Percentiles rank a stretch among this genome's conserved stretches.
These are phyloP conservation scores for Calephelis virginiensis DNA, from an alignment of 1,140 invertebrate species.

Conservation along the genomic window DNA sequence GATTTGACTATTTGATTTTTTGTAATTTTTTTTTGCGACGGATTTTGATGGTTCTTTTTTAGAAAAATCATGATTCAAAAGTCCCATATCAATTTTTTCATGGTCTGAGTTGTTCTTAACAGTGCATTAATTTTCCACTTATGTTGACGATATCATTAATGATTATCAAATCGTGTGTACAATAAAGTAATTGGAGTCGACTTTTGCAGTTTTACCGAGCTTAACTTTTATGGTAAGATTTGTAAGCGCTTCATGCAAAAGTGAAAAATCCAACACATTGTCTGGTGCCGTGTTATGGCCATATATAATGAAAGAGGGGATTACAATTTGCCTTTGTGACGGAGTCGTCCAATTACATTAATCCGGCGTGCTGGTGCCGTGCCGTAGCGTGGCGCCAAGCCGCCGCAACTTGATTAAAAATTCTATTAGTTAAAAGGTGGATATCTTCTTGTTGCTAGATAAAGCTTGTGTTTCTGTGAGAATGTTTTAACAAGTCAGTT, in stretches of 20 bases:
- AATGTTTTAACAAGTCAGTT: background rate
- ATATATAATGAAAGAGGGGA: slow-evolving; percentile 71
- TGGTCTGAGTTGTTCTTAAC: no score
- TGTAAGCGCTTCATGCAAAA: slow-evolving; percentile 20
- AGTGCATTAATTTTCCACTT: no score
- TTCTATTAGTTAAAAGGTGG: slow-evolving; percentile 76
- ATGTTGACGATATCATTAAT: no score
- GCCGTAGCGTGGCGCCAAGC: slow-evolving; percentile 32
- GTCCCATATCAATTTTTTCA: no score
- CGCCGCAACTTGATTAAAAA: slow-evolving; percentile 75
- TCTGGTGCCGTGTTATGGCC: slow-evolving; percentile 57
- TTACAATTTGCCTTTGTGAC: slow-evolving; percentile 77
- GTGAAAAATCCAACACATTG: slow-evolving; percentile 57
- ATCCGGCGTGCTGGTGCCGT: slow-evolving; percentile 64
- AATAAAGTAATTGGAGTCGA: no score
- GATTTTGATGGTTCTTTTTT: no score
- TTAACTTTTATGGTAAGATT: no score
- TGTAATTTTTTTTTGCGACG: no score
- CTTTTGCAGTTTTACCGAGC: no score
- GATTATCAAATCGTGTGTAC: no score
- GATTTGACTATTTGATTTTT: no score
- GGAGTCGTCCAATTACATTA: slow-evolving; percentile 75
- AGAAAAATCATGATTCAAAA: no score
- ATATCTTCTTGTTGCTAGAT: slow-evolving; percentile 64
- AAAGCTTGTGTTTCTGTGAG: slow-evolving; percentile 53